These are phyloP conservation scores for Clistopyga incitator DNA, from an alignment of 2,888 invertebrate genomes.

Conservation along the genomic window DNA sequence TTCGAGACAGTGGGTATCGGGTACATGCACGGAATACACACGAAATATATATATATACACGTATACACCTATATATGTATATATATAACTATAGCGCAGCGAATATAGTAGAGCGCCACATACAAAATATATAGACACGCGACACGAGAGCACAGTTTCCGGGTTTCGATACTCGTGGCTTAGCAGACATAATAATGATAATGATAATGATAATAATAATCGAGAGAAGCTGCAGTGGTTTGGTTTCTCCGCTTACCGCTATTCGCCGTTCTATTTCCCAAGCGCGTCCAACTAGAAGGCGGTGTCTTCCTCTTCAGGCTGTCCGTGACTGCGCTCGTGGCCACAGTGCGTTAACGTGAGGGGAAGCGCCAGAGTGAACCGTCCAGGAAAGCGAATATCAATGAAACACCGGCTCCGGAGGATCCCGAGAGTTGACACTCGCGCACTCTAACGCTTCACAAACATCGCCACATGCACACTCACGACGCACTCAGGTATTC, in stretches of 20 bases:
- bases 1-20: constrained; percentile 21
- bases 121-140: not conserved
- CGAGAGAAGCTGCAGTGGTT: not conserved
- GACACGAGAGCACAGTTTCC: not conserved
- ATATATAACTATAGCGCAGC: not conserved
- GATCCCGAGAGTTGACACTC: not conserved
- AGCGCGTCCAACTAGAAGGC: constrained; percentile 5
- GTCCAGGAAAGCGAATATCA: not conserved
- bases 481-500: not conserved
- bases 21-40: constrained; percentile 7
- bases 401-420: not conserved
- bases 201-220: constrained; percentile 10
- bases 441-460: constrained; percentile 18
- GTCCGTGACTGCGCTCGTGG: not conserved
- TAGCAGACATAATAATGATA: not conserved
- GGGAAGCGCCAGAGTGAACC: not conserved
- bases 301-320: not conserved
- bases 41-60: not conserved
- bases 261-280: constrained; percentile 11
- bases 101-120: not conserved
- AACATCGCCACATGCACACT: not conserved
- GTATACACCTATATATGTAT: too few relatives aligned
- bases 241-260: constrained; percentile 21
- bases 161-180: not conserved
- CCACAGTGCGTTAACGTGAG: not conserved